Evolutionary conservation across 1,140 invertebrate species (phyloP).

Genomic region (Nilaparvata lugens): DNA sequence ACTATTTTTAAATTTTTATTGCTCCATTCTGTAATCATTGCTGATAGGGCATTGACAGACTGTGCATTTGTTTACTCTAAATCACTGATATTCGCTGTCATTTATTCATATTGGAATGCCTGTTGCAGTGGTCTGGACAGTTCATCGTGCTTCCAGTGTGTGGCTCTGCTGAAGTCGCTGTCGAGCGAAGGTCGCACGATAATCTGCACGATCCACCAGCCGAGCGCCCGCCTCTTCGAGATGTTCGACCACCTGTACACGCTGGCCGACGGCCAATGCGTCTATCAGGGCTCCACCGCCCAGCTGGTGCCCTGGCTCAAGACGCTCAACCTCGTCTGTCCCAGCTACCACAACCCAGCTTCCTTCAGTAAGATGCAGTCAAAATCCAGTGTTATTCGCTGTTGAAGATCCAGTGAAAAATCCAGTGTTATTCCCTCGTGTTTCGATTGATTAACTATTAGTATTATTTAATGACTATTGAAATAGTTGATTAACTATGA

Average conservation of each 20-base stretch:
- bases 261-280: conserved; percentile 75
- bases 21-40: too few species aligned
- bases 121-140: conserved; percentile 79
- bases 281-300: conserved; percentile 71
- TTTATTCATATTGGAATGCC: too few species aligned
- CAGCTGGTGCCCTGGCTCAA: conserved; percentile 74
- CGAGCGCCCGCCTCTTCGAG: conserved; percentile 87
- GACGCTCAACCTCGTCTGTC: conserved; percentile 69
- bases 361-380: conserved; percentile 82
- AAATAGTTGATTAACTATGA: too few species aligned
- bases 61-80: too few species aligned
- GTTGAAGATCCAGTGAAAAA: too few species aligned
- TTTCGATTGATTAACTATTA: too few species aligned
- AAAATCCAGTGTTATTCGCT: too few species aligned
- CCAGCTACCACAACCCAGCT: conserved; percentile 90
- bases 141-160: conserved; percentile 79
- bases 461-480: too few species aligned
- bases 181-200: conserved; percentile 82
- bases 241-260: conserved; percentile 93
- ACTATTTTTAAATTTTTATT: too few species aligned
- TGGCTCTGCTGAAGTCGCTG: conserved; percentile 68
- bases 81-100: too few species aligned
- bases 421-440: too few species aligned
- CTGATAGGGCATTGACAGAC: too few species aligned
- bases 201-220: conserved; percentile 94